Percentiles rank a stretch among this genome's conserved stretches.
Evolutionary conservation across 2,888 invertebrate genomes (phyloP).

Genomic region (Sinelater perroti): DNA sequence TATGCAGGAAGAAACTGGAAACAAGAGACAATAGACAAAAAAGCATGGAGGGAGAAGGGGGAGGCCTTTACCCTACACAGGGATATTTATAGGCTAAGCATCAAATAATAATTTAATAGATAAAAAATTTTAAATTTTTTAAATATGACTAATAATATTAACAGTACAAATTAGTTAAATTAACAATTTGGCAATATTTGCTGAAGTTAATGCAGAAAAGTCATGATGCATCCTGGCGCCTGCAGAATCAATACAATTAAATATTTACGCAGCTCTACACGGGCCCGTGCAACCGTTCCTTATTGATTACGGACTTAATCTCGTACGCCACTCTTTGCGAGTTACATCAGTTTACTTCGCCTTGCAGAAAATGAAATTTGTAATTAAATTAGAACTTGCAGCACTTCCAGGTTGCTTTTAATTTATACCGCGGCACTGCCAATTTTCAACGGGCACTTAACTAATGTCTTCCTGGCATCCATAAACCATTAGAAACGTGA

Average conservation of each 20-base stretch:
- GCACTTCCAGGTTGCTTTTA: not conserved
- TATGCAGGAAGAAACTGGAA: too few relatives aligned
- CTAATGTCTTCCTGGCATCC: conserved; percentile 1
- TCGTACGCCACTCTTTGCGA: not conserved
- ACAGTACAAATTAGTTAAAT: too few relatives aligned
- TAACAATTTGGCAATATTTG: too few relatives aligned
- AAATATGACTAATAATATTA: too few relatives aligned
- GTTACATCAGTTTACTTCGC: conserved; percentile 3
- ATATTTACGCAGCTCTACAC: conserved; percentile 16
- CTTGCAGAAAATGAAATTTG: conserved; percentile 12
- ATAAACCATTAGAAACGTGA: conserved; percentile 28
- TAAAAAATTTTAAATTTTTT: too few relatives aligned
- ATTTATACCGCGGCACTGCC: not conserved
- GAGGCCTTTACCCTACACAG: too few relatives aligned
- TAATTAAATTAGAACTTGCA: not conserved
- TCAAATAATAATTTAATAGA: too few relatives aligned
- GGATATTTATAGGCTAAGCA: too few relatives aligned
- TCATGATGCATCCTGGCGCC: conserved; percentile 16
- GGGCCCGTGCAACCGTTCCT: conserved; percentile 6
- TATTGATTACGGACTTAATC: conserved; percentile 14
- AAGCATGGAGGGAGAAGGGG: too few relatives aligned
- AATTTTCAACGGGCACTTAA: not conserved
- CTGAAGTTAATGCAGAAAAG: conserved; percentile 8
- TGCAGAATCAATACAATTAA: conserved; percentile 17
- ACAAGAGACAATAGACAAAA: too few relatives aligned